Conservation (phyloP, 1,140 invertebrate genomes). For the Saxidomus purpurata region DNA sequence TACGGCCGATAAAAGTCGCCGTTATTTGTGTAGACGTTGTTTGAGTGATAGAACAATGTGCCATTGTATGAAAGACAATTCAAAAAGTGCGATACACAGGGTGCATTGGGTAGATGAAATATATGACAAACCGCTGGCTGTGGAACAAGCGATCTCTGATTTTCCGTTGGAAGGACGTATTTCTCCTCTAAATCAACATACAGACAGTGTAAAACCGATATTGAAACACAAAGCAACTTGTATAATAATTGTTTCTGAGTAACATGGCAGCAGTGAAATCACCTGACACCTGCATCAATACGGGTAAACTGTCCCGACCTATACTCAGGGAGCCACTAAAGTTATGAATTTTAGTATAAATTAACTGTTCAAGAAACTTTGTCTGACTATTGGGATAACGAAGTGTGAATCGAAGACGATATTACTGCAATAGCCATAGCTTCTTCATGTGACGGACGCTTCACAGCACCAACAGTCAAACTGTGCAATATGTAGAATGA, state of each 20-base stretch:
- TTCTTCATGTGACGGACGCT: no score
- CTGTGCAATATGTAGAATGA: no score
- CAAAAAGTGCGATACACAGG: conserved; percentile 12
- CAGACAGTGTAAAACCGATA: conserved; percentile 52
- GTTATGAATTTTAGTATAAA: no score
- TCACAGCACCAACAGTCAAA: no score
- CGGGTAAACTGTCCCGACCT: no score
- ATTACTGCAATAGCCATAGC: no score
- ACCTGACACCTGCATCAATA: no score
- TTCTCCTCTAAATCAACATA: not conserved
- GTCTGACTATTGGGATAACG: no score
- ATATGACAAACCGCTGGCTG: conserved; percentile 40
- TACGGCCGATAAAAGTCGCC: not conserved
- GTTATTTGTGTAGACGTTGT: conserved; percentile 49
- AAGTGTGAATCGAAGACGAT: no score
- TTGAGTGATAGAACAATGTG: conserved; percentile 42
- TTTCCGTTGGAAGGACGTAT: not conserved
- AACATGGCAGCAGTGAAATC: not conserved
- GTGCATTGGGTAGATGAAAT: conserved; percentile 65
- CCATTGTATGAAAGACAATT: not conserved
- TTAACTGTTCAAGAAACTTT: no score
- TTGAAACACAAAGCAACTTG: conserved; percentile 66
- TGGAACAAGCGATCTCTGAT: conserved; percentile 27
- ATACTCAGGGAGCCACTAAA: no score
- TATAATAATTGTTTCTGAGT: conserved; percentile 62